Conservation (phyloP, 2,113 vertebrate species). For the Alligator sinensis region DNA sequence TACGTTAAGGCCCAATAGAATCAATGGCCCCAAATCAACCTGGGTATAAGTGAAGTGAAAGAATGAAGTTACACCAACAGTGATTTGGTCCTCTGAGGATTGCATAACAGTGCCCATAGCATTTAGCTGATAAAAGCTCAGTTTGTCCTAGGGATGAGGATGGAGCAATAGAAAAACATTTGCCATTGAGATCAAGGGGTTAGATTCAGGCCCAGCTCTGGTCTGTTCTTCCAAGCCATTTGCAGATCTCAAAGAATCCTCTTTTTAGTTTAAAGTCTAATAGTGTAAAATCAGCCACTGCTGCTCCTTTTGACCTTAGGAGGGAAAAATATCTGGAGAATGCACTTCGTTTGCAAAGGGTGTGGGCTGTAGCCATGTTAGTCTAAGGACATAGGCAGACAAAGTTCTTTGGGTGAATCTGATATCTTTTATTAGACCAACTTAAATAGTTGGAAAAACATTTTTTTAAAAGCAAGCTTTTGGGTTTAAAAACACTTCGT, state of each 20-base stretch:
- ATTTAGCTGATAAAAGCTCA: not conserved
- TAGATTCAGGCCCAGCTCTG: not conserved
- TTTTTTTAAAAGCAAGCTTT: no score
- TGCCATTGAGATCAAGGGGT: not conserved
- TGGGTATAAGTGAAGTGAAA: not conserved
- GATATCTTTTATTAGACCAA: no score
- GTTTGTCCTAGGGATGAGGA: not conserved
- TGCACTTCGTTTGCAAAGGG: not conserved
- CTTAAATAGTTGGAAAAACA: no score
- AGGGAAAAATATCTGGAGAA: not conserved
- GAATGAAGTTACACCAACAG: not conserved
- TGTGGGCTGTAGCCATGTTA: no score
- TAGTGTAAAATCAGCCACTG: not conserved
- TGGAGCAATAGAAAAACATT: not conserved
- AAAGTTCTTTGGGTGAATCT: no score
- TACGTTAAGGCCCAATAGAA: not conserved
- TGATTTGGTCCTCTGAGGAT: not conserved
- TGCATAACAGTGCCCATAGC: no score
- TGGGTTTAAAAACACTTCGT: no score
- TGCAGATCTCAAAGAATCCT: not conserved
- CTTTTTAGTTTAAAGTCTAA: not conserved
- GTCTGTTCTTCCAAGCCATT: not conserved
- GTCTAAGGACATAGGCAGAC: no score
- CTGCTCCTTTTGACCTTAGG: not conserved
- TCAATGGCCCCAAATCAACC: not conserved